Evolutionary conservation across 2,888 invertebrate genomes (phyloP).

Genomic region (Synanthedon formicaeformis): DNA sequence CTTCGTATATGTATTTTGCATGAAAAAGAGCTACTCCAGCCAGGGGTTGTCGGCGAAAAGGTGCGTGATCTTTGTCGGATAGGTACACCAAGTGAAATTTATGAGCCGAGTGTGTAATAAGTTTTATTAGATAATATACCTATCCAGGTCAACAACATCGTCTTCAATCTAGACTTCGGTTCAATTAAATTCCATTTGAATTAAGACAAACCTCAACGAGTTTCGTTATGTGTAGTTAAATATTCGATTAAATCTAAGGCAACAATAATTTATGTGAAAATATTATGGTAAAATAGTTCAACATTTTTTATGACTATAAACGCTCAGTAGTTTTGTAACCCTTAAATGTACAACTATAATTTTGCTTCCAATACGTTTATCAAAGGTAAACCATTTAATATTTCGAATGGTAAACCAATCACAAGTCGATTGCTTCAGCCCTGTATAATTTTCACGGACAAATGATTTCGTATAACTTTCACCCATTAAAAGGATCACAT

Average conservation of each 20-base stretch:
- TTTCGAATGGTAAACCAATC: neutral
- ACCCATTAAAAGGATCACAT: conserved; percentile 1
- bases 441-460: conserved; percentile 4
- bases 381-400: neutral
- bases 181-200: too few relatives aligned
- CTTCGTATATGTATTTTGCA: conserved; percentile 7
- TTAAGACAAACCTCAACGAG: too few relatives aligned
- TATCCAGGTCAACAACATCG: neutral
- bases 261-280: too few relatives aligned
- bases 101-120: conserved; percentile 6
- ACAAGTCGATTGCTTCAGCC: neutral
- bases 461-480: conserved; percentile 6
- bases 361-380: neutral
- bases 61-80: conserved; percentile 9
- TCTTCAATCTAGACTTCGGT: neutral
- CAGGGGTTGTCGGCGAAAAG: conserved; percentile 5
- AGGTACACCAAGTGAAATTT: conserved; percentile 5
- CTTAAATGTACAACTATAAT: too few relatives aligned
- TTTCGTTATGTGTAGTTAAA: too few relatives aligned
- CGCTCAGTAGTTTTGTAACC: too few relatives aligned
- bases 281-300: too few relatives aligned
- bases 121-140: conserved; percentile 5
- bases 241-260: too few relatives aligned
- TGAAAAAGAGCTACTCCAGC: conserved; percentile 7
- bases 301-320: too few relatives aligned